A percentile compares a stretch with the other conserved stretches of the same genome.
These are phyloP conservation scores for Pagrus major DNA, from an alignment of 2,113 vertebrate genomes.

Conservation along the genomic window DNA sequence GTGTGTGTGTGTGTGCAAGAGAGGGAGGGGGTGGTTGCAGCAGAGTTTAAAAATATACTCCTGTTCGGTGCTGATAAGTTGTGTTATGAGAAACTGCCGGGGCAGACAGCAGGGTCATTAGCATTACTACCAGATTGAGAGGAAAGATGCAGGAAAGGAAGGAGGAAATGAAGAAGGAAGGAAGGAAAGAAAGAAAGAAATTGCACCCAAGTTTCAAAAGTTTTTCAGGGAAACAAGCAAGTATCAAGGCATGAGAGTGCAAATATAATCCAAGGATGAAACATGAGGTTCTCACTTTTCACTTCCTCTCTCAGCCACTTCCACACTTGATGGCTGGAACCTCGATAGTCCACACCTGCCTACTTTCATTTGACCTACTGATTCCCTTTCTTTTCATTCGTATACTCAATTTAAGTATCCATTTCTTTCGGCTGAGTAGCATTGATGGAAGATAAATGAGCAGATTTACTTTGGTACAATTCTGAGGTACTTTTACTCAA, in stretches of 20 bases:
- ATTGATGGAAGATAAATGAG: background rate
- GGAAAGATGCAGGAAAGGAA: constrained; percentile 19
- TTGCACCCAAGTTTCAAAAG: constrained; percentile 51
- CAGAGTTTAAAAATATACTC: constrained; percentile 70
- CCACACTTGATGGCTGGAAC: background rate
- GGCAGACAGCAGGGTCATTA: constrained; percentile 70
- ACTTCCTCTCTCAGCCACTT: constrained; percentile 14
- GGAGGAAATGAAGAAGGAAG: constrained; percentile 17
- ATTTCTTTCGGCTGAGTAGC: background rate
- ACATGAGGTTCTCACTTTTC: constrained; percentile 28
- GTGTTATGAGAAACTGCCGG: constrained; percentile 66
- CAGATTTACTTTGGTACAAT: background rate
- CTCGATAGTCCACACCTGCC: background rate
- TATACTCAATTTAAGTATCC: background rate
- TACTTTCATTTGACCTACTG: background rate
- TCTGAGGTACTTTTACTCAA: background rate
- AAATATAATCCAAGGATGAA: constrained; percentile 23
- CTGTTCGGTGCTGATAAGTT: constrained; percentile 68
- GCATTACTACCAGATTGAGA: constrained; percentile 68
- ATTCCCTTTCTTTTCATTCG: background rate
- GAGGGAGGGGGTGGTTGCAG: constrained; percentile 5
- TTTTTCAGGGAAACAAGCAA: constrained; percentile 35
- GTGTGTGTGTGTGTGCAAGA: constrained; percentile 11
- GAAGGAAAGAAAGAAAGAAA: constrained; percentile 27
- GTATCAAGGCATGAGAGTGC: constrained; percentile 3